phyloP scores from a whole-genome alignment of 2,113 vertebrate genomes.

The Bothrops jararaca region DNA sequence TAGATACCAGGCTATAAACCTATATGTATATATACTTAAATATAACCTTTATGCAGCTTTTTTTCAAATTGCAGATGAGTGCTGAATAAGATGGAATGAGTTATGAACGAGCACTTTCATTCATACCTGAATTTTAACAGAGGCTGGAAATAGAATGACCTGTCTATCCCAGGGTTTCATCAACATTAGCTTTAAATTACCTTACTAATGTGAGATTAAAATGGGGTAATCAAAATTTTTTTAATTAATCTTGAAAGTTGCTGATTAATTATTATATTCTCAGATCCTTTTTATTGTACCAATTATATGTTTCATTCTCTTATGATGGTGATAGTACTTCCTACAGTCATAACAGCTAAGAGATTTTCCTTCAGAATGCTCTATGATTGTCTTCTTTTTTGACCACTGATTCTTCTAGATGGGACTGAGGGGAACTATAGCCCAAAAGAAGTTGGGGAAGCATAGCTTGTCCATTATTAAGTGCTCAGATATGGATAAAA shows the following conservation, averaged over 20 bases:
- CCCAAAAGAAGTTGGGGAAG: background rate
- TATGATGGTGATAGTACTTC: background rate
- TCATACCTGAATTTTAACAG: background rate
- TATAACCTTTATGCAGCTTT: background rate
- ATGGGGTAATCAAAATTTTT: background rate
- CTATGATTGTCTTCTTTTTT: background rate
- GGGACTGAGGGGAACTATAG: background rate
- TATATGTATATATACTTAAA: background rate
- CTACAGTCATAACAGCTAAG: background rate
- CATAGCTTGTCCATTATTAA: background rate
- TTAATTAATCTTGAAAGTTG: background rate
- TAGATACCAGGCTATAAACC: background rate
- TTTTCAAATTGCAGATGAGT: background rate
- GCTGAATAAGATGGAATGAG: background rate
- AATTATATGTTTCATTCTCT: background rate
- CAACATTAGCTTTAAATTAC: constrained; percentile 10
- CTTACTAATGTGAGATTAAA: background rate
- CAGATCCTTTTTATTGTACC: background rate
- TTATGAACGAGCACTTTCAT: background rate
- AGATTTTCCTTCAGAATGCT: background rate
- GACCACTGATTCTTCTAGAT: background rate
- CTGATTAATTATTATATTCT: background rate
- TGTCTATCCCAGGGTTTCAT: background rate
- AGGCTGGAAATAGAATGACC: background rate
- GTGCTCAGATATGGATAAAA: background rate